Conservation (phyloP, 2,888 invertebrate species). For the Leptothorax acervorum region DNA sequence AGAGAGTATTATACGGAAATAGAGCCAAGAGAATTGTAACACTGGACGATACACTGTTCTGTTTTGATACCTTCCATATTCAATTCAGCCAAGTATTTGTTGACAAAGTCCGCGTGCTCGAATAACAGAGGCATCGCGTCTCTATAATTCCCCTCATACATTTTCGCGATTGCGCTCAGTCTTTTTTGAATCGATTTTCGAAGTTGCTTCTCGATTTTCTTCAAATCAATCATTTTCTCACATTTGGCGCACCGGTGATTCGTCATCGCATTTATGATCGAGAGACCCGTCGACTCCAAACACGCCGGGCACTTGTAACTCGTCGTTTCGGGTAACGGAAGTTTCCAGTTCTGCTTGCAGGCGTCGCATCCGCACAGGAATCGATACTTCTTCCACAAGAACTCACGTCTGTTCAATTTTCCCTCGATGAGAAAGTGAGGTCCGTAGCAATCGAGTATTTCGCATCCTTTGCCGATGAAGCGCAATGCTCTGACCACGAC, state of each 20-base stretch:
- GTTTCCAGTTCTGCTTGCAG: conserved; percentile 84
- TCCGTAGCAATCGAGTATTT: conserved; percentile 86
- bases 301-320: conserved; percentile 79
- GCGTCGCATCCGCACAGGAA: conserved; percentile 85
- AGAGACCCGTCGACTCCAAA: conserved; percentile 35
- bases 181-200: conserved; percentile 78
- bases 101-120: conserved; percentile 79
- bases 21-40: conserved; percentile 81
- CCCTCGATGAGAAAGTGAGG: conserved; percentile 83
- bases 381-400: conserved; percentile 84
- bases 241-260: conserved; percentile 68
- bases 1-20: conserved; percentile 61
- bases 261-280: conserved; percentile 6
- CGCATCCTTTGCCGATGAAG: conserved; percentile 83
- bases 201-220: conserved; percentile 74
- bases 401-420: conserved; percentile 79
- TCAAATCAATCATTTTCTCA: conserved; percentile 71
- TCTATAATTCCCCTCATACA: conserved; percentile 79
- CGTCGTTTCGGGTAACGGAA: conserved; percentile 70
- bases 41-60: conserved; percentile 84
- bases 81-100: conserved; percentile 78
- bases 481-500: conserved; percentile 81
- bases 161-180: conserved; percentile 77
- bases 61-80: conserved; percentile 82
- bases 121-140: conserved; percentile 80